Evolutionary conservation across 2,797 vertebrate genomes (phyloP).

Genomic region (Phoxinus dragarum): DNA sequence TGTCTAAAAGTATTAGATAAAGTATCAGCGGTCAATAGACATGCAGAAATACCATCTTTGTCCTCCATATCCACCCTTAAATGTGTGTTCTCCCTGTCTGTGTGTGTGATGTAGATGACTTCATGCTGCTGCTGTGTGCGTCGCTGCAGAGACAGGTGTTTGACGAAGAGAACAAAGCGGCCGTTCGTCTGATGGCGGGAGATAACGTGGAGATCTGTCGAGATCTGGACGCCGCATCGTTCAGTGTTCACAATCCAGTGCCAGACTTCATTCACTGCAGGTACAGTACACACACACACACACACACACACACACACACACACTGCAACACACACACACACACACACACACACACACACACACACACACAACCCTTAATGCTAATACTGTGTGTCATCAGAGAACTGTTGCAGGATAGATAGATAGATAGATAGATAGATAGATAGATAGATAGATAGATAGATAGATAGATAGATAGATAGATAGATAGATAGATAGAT

Average conservation of each 20-base stretch:
- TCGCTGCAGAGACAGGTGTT: conserved; percentile 95
- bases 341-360: too few species aligned
- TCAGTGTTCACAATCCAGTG: conserved; percentile 96
- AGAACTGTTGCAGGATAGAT: too few species aligned
- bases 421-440: too few species aligned
- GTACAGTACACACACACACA: conserved; percentile 70
- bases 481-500: too few species aligned
- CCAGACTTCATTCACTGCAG: conserved; percentile 98
- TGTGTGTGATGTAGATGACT: conserved; percentile 85
- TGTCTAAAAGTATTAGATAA: not conserved
- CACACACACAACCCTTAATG: not conserved
- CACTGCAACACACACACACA: too few species aligned
- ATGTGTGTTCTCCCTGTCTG: conserved; percentile 8
- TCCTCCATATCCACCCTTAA: not conserved
- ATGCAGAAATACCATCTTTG: not conserved
- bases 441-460: too few species aligned
- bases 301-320: not conserved
- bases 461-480: too few species aligned
- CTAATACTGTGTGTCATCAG: not conserved
- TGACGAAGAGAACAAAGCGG: conserved; percentile 96
- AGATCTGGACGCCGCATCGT: conserved; percentile 94
- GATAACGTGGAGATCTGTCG: conserved; percentile 99
- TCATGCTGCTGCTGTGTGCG: conserved; percentile 94
- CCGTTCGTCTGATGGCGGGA: conserved; percentile 92
- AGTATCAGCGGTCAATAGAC: not conserved